Percentiles rank a stretch among this genome's conserved stretches.
phyloP scores from a whole-genome alignment of 2,113 vertebrate genomes.

The Mesembrinibis cayennensis region DNA sequence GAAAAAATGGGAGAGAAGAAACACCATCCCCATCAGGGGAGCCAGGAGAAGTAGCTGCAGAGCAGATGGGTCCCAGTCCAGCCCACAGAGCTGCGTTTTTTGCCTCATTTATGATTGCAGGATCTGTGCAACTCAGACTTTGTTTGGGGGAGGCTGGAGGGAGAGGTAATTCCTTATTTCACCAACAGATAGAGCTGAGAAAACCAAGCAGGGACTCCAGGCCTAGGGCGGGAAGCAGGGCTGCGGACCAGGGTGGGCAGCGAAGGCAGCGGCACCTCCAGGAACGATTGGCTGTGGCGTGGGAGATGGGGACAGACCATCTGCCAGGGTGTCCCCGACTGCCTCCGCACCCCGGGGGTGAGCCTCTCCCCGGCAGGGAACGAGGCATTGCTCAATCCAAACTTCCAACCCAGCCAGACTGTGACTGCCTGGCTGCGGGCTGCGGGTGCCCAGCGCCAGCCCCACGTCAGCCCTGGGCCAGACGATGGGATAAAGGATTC shows the following conservation, averaged over 20 bases:
- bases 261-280: not conserved
- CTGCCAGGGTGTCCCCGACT: not conserved
- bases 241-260: not conserved
- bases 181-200: not conserved
- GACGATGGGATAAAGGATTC: not conserved
- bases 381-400: not conserved
- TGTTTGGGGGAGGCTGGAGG: accelerated
- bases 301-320: not conserved
- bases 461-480: accelerated
- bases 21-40: not conserved
- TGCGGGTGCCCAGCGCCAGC: not conserved
- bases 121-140: not conserved
- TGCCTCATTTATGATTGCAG: not conserved
- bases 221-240: accelerated
- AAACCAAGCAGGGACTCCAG: not conserved
- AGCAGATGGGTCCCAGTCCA: not conserved
- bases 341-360: accelerated
- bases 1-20: not conserved
- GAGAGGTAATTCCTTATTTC: not conserved
- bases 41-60: not conserved
- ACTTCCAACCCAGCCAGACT: accelerated
- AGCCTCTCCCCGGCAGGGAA: not conserved
- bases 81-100: not conserved
- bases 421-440: not conserved
- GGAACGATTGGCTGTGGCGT: not conserved